A percentile compares a stretch with the other conserved stretches of the same genome.
Conservation (phyloP, 2,888 invertebrate genomes). For the Gymnocheta viridis region DNA sequence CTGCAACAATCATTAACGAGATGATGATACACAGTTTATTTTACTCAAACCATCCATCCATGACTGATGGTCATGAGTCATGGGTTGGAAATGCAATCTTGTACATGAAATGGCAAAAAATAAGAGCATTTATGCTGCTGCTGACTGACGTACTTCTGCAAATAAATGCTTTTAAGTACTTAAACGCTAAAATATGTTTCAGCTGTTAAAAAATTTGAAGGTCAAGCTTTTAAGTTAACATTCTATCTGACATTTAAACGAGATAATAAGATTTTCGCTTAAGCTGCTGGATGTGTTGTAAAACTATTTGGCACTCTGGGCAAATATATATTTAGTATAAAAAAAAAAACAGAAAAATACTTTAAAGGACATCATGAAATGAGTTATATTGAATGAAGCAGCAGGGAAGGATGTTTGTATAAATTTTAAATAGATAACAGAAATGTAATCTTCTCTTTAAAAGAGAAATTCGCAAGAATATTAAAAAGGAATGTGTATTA, state of each 20-base stretch:
- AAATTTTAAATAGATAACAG: too few species aligned
- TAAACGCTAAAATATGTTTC: slow-evolving; percentile 31
- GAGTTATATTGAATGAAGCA: neutral
- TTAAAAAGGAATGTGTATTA: too few species aligned
- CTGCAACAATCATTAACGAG: slow-evolving; percentile 35
- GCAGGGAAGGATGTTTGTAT: neutral
- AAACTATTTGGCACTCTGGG: slow-evolving; percentile 21
- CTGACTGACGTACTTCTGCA: neutral
- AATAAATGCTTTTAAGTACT: slow-evolving; percentile 40
- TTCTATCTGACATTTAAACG: slow-evolving; percentile 20
- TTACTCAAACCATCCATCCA: neutral
- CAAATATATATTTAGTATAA: neutral
- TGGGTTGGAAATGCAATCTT: slow-evolving; percentile 20
- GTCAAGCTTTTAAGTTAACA: slow-evolving; percentile 39
- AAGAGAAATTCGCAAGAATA: too few species aligned
- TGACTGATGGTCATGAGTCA: neutral
- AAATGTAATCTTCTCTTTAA: too few species aligned
- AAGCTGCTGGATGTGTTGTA: neutral
- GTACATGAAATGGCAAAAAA: slow-evolving; percentile 15
- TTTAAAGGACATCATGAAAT: neutral
- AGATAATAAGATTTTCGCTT: slow-evolving; percentile 28
- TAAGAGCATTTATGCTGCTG: slow-evolving; percentile 18
- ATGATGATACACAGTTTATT: slow-evolving; percentile 33
- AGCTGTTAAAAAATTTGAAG: slow-evolving; percentile 33
- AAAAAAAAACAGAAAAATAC: neutral